phyloP scores from a whole-genome alignment of 1,140 invertebrate genomes.

The Chironomus tepperi region DNA sequence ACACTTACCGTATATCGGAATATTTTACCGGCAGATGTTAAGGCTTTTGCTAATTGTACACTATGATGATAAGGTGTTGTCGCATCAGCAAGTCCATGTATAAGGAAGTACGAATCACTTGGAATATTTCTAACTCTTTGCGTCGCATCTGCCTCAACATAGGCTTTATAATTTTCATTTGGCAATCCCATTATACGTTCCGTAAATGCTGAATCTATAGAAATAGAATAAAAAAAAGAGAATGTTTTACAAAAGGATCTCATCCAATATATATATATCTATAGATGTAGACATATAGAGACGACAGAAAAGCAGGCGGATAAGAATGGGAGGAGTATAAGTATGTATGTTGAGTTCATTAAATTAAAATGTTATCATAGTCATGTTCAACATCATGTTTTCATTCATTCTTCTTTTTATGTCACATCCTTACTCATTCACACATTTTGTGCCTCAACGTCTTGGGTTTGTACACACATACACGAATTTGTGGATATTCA shows the following conservation, averaged over 20 bases:
- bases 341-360: neutral
- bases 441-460: too few relatives aligned
- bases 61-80: constrained; percentile 89
- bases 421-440: too few relatives aligned
- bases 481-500: too few relatives aligned
- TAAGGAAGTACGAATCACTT: constrained; percentile 73
- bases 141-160: constrained; percentile 84
- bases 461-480: too few relatives aligned
- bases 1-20: constrained; percentile 78
- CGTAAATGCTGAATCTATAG: constrained; percentile 85
- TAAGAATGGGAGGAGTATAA: neutral
- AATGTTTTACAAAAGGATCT: neutral
- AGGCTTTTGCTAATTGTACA: constrained; percentile 74
- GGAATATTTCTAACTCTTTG: constrained; percentile 76
- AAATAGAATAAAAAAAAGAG: neutral
- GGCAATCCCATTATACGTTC: constrained; percentile 83
- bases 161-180: constrained; percentile 82
- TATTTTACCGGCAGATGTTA: constrained; percentile 75
- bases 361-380: constrained; percentile 15
- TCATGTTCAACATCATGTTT: constrained; percentile 16
- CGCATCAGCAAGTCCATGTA: constrained; percentile 80
- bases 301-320: constrained; percentile 6
- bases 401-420: too few relatives aligned
- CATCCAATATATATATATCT: neutral
- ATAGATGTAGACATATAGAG: neutral